Conservation (phyloP, 2,888 invertebrate species). For the Xylota segnis region DNA sequence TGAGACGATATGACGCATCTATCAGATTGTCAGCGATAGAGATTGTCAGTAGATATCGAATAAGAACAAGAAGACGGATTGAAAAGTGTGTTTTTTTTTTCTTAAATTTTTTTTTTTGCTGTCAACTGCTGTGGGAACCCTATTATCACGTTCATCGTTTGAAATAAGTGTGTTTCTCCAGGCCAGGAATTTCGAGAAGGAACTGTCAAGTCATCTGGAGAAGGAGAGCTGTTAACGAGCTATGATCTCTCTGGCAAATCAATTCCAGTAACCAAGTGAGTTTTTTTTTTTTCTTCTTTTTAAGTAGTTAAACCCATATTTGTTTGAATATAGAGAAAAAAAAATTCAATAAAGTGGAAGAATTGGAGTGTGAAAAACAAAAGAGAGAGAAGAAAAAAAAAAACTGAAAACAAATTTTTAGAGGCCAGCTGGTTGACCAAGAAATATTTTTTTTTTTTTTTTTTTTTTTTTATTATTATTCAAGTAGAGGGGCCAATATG, state of each 20-base stretch:
- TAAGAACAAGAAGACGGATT: constrained; percentile 27
- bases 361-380: constrained; percentile 20
- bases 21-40: constrained; percentile 36
- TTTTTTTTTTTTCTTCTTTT: constrained; percentile 15
- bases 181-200: not conserved
- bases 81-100: constrained; percentile 31
- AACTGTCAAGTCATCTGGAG: constrained; percentile 28
- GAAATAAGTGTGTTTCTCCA: constrained; percentile 18
- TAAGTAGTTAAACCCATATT: not conserved
- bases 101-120: not conserved
- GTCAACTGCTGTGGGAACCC: not conserved
- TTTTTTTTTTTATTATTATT: constrained; percentile 21
- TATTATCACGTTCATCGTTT: constrained; percentile 25
- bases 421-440: constrained; percentile 65
- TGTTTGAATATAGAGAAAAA: not conserved
- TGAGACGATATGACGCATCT: constrained; percentile 54
- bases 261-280: constrained; percentile 60
- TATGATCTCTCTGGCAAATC: constrained; percentile 49
- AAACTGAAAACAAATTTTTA: constrained; percentile 34
- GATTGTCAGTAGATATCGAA: constrained; percentile 22
- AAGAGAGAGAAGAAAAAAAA: not conserved
- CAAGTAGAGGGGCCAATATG: constrained; percentile 49
- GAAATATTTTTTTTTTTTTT: constrained; percentile 47
- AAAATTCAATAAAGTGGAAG: constrained; percentile 11
- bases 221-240: constrained; percentile 39